Evolutionary conservation across 2,888 invertebrate species (phyloP).

Genomic region (Pollenia amentaria): DNA sequence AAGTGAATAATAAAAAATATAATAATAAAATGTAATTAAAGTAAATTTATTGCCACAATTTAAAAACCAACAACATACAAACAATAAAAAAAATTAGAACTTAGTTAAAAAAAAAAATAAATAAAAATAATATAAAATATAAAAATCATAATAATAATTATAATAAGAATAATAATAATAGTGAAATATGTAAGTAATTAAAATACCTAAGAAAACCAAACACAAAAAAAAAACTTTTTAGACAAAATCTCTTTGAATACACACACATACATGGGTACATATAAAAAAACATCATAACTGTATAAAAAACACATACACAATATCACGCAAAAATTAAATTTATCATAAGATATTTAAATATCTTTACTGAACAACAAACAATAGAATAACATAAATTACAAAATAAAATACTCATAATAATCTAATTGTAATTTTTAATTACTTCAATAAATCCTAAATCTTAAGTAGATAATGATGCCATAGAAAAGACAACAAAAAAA

Average conservation of each 20-base stretch:
- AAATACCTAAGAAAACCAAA: slow-evolving; percentile 53
- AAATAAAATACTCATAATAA: slow-evolving; percentile 37
- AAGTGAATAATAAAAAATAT: slow-evolving; percentile 52
- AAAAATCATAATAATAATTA: slow-evolving; percentile 40
- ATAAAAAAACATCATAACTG: slow-evolving; percentile 46
- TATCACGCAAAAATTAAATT: slow-evolving; percentile 47
- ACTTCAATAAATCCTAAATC: slow-evolving; percentile 60
- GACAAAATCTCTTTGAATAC: slow-evolving; percentile 61
- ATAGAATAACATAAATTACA: slow-evolving; percentile 62
- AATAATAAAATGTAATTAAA: slow-evolving; percentile 44
- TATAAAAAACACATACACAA: slow-evolving; percentile 46
- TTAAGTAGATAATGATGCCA: slow-evolving; percentile 63
- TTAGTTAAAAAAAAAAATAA: slow-evolving; percentile 30
- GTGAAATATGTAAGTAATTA: slow-evolving; percentile 59
- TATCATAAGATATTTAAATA: slow-evolving; percentile 56
- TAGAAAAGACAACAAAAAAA: slow-evolving; percentile 17
- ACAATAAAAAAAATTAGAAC: slow-evolving; percentile 13
- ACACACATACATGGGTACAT: slow-evolving; percentile 49
- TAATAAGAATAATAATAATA: slow-evolving; percentile 29
- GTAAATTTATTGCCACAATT: slow-evolving; percentile 6
- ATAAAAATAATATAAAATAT: slow-evolving; percentile 14
- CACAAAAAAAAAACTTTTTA: slow-evolving; percentile 49
- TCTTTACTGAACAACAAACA: slow-evolving; percentile 19
- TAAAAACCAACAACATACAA: slow-evolving; percentile 21
- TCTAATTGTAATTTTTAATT: slow-evolving; percentile 73